phyloP scores from a whole-genome alignment of 2,797 vertebrate genomes.

The Arvicola amphibius region DNA sequence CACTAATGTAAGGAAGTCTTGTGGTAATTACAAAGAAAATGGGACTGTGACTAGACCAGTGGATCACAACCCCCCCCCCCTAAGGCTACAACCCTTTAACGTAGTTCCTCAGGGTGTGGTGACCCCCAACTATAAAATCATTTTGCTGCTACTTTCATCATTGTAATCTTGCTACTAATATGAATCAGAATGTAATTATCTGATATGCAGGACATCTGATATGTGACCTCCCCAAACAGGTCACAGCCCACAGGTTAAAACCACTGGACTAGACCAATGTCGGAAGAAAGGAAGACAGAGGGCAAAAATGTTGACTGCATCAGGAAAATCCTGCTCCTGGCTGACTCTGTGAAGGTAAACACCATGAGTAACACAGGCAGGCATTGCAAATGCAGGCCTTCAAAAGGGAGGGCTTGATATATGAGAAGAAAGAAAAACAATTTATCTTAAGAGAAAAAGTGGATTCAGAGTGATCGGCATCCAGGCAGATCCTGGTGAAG shows the following conservation, averaged over 20 bases:
- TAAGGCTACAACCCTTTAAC: too few relatives aligned
- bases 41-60: neutral
- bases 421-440: neutral
- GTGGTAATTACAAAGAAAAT: neutral
- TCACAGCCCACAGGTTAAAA: neutral
- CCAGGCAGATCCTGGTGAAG: neutral
- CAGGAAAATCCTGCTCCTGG: neutral
- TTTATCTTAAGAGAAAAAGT: conserved; percentile 51
- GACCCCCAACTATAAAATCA: neutral
- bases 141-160: neutral
- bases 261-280: neutral
- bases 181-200: neutral
- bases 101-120: neutral
- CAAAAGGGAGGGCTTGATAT: conserved; percentile 3
- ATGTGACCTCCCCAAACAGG: neutral
- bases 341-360: neutral
- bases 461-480: conserved; percentile 7
- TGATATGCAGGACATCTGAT: neutral
- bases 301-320: neutral
- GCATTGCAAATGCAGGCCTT: neutral
- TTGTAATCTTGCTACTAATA: neutral
- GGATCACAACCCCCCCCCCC: too few relatives aligned
- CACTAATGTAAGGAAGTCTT: neutral
- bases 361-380: neutral
- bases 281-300: conserved; percentile 24